phyloP scores from a whole-genome alignment of 2,113 vertebrate genomes.

The Cyrtonyx montezumae region DNA sequence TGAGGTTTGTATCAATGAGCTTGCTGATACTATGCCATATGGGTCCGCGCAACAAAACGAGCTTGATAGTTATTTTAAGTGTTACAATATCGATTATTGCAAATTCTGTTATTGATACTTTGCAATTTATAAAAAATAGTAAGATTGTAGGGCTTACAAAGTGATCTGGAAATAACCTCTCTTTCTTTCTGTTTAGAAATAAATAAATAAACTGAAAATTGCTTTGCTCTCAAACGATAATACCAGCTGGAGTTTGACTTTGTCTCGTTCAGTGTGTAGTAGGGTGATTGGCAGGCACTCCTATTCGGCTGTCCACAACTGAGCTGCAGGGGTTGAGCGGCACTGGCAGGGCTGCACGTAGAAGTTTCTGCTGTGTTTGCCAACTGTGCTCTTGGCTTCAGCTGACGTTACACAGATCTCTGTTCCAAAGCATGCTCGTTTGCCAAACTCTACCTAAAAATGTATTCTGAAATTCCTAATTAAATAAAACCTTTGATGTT shows the following conservation, averaged over 20 bases:
- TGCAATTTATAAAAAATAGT: neutral
- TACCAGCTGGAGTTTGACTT: neutral
- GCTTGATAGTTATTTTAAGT: neutral
- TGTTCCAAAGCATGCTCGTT: neutral
- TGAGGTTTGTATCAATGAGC: no score
- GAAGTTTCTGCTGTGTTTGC: constrained; percentile 32
- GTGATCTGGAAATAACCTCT: neutral
- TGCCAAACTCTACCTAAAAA: constrained; percentile 58
- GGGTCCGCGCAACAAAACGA: neutral
- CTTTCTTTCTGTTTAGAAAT: neutral
- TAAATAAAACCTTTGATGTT: constrained; percentile 44
- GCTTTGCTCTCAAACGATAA: neutral
- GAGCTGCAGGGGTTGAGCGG: constrained; percentile 43
- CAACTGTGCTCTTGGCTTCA: constrained; percentile 60
- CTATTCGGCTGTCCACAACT: neutral
- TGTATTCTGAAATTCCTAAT: constrained; percentile 50
- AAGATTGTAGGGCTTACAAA: neutral
- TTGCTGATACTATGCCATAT: neutral
- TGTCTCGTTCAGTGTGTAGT: neutral
- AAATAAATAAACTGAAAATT: neutral
- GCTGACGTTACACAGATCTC: constrained; percentile 6
- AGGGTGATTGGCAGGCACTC: constrained; percentile 39
- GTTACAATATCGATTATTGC: neutral
- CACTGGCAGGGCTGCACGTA: constrained; percentile 5
- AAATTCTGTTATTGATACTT: neutral